phyloP scores from a whole-genome alignment of 2,113 vertebrate species.

The Cyanistes caeruleus region DNA sequence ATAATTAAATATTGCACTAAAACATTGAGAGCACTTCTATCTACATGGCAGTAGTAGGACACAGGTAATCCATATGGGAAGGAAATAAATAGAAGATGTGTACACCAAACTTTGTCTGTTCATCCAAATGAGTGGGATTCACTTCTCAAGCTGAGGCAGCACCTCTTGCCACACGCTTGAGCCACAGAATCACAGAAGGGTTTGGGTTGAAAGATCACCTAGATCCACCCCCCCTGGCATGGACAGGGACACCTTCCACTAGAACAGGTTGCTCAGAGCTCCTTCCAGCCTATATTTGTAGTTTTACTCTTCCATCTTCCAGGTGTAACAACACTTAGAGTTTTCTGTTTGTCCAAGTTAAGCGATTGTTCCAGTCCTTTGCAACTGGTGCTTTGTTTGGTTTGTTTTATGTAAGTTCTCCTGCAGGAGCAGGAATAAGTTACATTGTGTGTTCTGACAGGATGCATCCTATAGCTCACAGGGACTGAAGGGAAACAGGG shows the following conservation, averaged over 20 bases:
- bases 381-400: fast-evolving
- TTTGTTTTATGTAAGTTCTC: background rate
- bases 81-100: background rate
- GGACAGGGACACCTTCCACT: background rate
- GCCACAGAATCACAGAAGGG: background rate
- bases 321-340: fast-evolving
- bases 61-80: background rate
- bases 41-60: background rate
- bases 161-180: background rate
- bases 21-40: background rate
- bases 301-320: background rate
- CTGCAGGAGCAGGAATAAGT: background rate
- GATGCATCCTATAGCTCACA: background rate
- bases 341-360: background rate
- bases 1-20: background rate
- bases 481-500: fast-evolving
- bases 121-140: background rate
- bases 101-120: background rate
- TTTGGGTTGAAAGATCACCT: background rate
- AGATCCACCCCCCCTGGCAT: background rate
- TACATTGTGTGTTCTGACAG: fast-evolving
- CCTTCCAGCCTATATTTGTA: background rate
- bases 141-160: background rate
- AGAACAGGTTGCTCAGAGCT: background rate
- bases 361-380: background rate